A percentile compares a stretch with the other conserved stretches of the same genome.
These are phyloP conservation scores for Chrysoperla carnea DNA, from an alignment of 1,140 invertebrate species.

Conservation along the genomic window DNA sequence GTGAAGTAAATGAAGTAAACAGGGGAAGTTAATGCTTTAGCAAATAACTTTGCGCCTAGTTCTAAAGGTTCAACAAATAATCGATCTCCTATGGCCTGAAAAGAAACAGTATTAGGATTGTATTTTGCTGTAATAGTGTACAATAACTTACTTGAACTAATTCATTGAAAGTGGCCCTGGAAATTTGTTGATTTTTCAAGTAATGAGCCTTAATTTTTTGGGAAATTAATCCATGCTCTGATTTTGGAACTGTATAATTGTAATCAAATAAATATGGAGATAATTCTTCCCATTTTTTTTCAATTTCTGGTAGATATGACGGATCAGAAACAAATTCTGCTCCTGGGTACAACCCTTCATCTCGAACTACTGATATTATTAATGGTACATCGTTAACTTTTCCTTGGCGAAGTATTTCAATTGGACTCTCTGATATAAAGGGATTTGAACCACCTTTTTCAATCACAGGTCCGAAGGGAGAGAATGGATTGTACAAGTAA, in stretches of 20 bases:
- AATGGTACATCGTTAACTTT: constrained; percentile 21
- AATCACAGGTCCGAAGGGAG: constrained; percentile 15
- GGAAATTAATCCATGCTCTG: constrained; percentile 9
- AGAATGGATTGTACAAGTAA: no score
- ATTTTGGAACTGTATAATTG: constrained; percentile 31
- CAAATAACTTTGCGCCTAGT: constrained; percentile 32
- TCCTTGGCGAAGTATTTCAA: constrained; percentile 26
- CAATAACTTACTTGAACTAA: background rate
- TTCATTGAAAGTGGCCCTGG: background rate
- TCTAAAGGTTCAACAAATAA: constrained; percentile 34
- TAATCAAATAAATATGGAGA: constrained; percentile 36
- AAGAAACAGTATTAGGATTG: background rate
- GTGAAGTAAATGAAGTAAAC: constrained; percentile 38
- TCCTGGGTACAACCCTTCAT: constrained; percentile 23
- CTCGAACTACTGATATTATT: constrained; percentile 17
- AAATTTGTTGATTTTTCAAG: constrained; percentile 4
- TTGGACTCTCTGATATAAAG: constrained; percentile 34
- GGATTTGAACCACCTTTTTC: constrained; percentile 21
- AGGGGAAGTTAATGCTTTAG: constrained; percentile 27
- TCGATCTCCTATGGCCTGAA: constrained; percentile 36
- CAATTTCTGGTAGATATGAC: constrained; percentile 26
- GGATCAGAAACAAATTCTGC: constrained; percentile 27
- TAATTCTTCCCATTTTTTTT: constrained; percentile 33
- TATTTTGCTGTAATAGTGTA: no score
- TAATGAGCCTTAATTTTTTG: constrained; percentile 13